phyloP scores from a whole-genome alignment of 1,140 invertebrate genomes.

The Drosophila chauvacae region DNA sequence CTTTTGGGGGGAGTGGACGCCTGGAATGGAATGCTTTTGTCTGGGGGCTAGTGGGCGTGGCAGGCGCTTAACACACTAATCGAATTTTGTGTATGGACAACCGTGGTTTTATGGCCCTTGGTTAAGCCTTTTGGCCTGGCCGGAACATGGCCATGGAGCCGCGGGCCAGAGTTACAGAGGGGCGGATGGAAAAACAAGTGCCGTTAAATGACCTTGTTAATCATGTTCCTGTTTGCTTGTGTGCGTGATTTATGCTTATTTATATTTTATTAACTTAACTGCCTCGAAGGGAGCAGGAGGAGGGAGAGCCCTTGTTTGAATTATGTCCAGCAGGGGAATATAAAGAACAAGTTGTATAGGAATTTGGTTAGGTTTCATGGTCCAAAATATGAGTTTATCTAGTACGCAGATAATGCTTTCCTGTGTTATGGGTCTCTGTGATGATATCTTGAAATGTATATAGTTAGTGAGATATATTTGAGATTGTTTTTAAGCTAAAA shows the following conservation, averaged over 20 bases:
- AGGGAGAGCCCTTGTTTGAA: conserved; percentile 30
- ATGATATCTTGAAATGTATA: not conserved
- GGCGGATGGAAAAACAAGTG: conserved; percentile 59
- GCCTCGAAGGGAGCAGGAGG: not conserved
- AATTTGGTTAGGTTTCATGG: not conserved
- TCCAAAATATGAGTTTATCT: conserved; percentile 5
- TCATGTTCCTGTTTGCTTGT: conserved; percentile 76
- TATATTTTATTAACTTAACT: conserved; percentile 77
- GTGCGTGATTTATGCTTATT: conserved; percentile 82
- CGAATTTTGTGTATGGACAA: conserved; percentile 60
- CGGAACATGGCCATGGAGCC: conserved; percentile 41
- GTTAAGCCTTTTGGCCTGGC: conserved; percentile 59
- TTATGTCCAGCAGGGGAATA: conserved; percentile 37
- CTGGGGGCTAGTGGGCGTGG: conserved; percentile 46
- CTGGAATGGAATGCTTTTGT: not conserved
- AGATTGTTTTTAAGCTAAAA: not conserved
- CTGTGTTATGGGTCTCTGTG: not conserved
- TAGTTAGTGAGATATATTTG: not conserved
- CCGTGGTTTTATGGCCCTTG: conserved; percentile 23
- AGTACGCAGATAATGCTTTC: not conserved
- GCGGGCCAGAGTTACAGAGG: conserved; percentile 18
- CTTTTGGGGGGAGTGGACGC: not conserved
- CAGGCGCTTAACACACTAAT: conserved; percentile 73
- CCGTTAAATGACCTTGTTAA: conserved; percentile 79
- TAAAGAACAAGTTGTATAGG: conserved; percentile 20